phyloP scores from a whole-genome alignment of 2,888 invertebrate genomes.

The Clusia tigrina region DNA sequence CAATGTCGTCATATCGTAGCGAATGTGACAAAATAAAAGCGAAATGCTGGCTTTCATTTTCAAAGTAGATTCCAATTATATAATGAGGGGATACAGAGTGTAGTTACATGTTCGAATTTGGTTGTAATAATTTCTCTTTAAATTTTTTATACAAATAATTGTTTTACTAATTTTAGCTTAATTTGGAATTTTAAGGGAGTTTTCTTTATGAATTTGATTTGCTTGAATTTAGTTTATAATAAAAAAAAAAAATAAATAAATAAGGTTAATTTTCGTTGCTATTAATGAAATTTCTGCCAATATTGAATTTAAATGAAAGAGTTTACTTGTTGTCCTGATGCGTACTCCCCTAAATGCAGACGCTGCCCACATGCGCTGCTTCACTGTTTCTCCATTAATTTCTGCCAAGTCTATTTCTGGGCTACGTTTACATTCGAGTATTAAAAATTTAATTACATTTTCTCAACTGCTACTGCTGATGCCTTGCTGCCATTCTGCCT shows the following conservation, averaged over 20 bases:
- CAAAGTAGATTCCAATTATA: slow-evolving; percentile 17
- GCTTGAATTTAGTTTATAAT: too few species aligned
- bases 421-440: too few species aligned
- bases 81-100: slow-evolving; percentile 61
- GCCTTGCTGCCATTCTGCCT: too few species aligned
- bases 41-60: slow-evolving; percentile 14
- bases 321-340: too few species aligned
- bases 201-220: too few species aligned
- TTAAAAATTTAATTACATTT: background rate
- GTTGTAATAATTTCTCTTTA: background rate
- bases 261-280: too few species aligned
- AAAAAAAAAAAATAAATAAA: too few species aligned
- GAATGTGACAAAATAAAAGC: background rate
- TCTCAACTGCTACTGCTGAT: background rate
- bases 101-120: slow-evolving; percentile 53
- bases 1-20: too few species aligned
- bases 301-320: too few species aligned
- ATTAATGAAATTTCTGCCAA: too few species aligned
- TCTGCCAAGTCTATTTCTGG: background rate
- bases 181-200: background rate
- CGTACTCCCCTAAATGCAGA: background rate
- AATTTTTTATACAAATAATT: slow-evolving; percentile 4
- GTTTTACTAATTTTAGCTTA: too few species aligned
- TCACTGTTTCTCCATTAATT: too few species aligned
- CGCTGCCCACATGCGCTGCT: background rate